Base-by-base conservation (phyloP, 2,797 vertebrate species). In the Percopsis omiscomaycus region DNA sequence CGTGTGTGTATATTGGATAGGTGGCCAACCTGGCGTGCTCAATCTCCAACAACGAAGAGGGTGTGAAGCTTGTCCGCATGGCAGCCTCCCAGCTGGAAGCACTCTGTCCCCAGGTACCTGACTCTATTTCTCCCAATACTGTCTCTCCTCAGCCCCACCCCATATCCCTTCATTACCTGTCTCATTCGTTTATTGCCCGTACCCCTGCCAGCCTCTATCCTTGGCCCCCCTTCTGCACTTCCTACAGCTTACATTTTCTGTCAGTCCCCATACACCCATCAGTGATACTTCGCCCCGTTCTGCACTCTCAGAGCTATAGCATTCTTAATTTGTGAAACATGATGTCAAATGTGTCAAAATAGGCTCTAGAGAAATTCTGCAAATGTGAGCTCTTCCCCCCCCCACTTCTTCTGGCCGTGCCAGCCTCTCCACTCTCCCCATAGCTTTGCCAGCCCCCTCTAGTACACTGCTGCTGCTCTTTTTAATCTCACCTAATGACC, bases 11-110 rank as follows among this genome's bases (percentile, higher is more conserved):
- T 70, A 68, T 44, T 68, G 4, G 83, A 70, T 75, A 99, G 98
- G 98, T 99, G 74, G 98, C 98, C 80, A 99, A 99, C 89, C 88
- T 99, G 87, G 97, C 98, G 64, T 99, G 98, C 81, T 99, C 98
- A 60, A 99, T 99, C 89, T 99, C 97, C 16, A 99, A 98, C 86
- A 99, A 99, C 2, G 97, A 99, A 82, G 98, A 99, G 88, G 97
- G 97, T 22, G 98, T 99, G 70, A 99, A 99, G 74, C 84, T 99
- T 81, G 98, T 99, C 61, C 95, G 97, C 68, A 99, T 99, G 96
- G 98, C 98, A 51, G 98, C 98, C 47, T 96, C 94, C 81, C 98
- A 99, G 83, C 92, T 99, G 80, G 98, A 99, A 92, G 89, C 92
- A 42, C 93, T 99, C 16, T 99, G 98, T 88, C 98, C 98, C 72